These are phyloP conservation scores for Andrena cerasifolii DNA, from an alignment of 1,140 invertebrate genomes.

Conservation along the genomic window DNA sequence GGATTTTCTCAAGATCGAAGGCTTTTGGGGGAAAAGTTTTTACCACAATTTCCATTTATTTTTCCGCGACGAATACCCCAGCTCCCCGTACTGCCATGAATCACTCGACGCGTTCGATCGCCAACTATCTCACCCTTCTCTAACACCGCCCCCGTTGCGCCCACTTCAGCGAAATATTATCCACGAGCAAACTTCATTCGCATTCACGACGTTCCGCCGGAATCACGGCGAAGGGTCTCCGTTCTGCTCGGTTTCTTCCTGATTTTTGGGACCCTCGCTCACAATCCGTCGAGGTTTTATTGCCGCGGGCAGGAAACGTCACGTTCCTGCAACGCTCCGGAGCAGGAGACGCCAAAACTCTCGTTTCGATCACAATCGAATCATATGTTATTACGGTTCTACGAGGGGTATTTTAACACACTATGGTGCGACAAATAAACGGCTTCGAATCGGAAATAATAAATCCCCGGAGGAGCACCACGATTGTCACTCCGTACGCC, in stretches of 20 bases:
- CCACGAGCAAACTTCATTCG: conserved; percentile 44
- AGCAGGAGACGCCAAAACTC: neutral
- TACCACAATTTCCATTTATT: too few species aligned
- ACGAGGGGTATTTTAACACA: too few species aligned
- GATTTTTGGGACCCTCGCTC: neutral
- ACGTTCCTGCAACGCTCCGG: neutral
- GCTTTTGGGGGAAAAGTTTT: too few species aligned
- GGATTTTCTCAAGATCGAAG: too few species aligned
- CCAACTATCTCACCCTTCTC: conserved; percentile 13
- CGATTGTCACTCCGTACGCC: too few species aligned
- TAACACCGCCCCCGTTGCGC: neutral
- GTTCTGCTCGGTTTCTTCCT: conserved; percentile 8
- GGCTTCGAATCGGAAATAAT: too few species aligned
- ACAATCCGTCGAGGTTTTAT: conserved; percentile 18
- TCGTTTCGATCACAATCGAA: neutral
- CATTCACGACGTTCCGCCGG: conserved; percentile 35
- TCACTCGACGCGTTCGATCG: conserved; percentile 22
- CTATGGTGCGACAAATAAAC: too few species aligned
- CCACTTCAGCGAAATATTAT: conserved; percentile 36
- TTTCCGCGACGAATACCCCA: too few species aligned
- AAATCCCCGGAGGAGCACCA: too few species aligned
- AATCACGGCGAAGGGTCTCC: conserved; percentile 15
- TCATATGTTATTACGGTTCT: too few species aligned
- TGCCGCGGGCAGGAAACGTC: neutral
- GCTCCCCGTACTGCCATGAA: too few species aligned